These are phyloP conservation scores for Anneissia japonica DNA, from an alignment of 35 echinoderm and acorn worm species.

Conservation along the genomic window DNA sequence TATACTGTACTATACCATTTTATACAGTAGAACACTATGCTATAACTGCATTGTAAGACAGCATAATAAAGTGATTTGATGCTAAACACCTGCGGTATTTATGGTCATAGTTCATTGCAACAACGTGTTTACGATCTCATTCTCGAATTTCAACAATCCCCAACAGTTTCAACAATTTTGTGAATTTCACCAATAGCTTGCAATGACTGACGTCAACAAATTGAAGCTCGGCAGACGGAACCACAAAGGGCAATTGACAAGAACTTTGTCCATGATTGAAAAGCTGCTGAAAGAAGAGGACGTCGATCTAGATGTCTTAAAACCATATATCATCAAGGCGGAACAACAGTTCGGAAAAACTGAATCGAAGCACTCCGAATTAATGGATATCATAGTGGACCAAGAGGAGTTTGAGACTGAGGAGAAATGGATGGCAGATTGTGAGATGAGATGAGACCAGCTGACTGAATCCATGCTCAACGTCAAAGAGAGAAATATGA, in stretches of 20 bases:
- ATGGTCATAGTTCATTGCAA: conserved; percentile 46
- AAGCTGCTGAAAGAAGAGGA: conserved; percentile 2
- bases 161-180: conserved; percentile 56
- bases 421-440: conserved; percentile 64
- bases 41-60: too few relatives aligned
- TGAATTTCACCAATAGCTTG: background rate
- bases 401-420: conserved; percentile 24
- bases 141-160: too few relatives aligned
- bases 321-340: conserved; percentile 44
- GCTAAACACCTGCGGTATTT: too few relatives aligned
- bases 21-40: too few relatives aligned
- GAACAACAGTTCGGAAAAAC: conserved; percentile 48
- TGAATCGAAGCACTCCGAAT: conserved; percentile 43
- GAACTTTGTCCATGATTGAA: conserved; percentile 31
- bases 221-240: conserved; percentile 47
- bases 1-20: too few relatives aligned
- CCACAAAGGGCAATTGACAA: conserved; percentile 53
- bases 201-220: conserved; percentile 29
- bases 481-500: conserved; percentile 33
- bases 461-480: conserved; percentile 56
- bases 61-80: too few relatives aligned
- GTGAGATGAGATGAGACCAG: conserved; percentile 43
- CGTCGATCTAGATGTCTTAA: conserved; percentile 10
- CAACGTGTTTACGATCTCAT: conserved; percentile 37
- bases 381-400: conserved; percentile 39